phyloP scores from a whole-genome alignment of 1,140 invertebrate species.

The Arctopsyche grandis region DNA sequence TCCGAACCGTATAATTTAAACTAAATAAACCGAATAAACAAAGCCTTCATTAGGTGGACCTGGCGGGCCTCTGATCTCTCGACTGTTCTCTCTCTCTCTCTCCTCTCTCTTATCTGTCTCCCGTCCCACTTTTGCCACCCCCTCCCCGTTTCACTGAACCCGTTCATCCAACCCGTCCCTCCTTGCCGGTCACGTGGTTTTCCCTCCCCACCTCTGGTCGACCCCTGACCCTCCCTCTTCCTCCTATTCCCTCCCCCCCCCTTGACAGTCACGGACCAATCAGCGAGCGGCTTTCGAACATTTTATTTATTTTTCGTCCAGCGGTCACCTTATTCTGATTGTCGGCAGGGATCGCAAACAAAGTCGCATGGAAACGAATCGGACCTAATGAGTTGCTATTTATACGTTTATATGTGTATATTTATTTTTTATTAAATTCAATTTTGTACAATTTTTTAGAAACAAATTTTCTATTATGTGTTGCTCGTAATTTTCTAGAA shows the following conservation, averaged over 20 bases:
- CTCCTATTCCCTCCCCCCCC: not conserved
- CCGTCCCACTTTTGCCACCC: not conserved
- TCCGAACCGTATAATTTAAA: conserved; percentile 42
- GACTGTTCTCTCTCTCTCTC: not conserved
- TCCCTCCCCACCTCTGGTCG: not conserved
- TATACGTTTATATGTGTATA: not conserved
- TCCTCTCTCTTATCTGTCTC: not conserved
- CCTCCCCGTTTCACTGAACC: not conserved
- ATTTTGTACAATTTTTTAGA: too few relatives aligned
- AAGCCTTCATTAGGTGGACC: conserved; percentile 45
- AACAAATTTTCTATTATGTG: too few relatives aligned
- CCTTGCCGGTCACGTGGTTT: not conserved
- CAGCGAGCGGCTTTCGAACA: not conserved
- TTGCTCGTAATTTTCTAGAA: too few relatives aligned
- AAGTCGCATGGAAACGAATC: conserved; percentile 30
- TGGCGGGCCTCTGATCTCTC: conserved; percentile 39
- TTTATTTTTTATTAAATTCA: not conserved
- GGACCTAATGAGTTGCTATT: not conserved
- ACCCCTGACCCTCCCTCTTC: not conserved
- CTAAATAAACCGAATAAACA: conserved; percentile 47
- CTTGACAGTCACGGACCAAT: conserved; percentile 4
- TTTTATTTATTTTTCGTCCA: conserved; percentile 40
- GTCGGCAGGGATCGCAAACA: conserved; percentile 14
- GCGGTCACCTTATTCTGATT: conserved; percentile 41
- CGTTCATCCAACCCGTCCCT: not conserved